Conservation (phyloP, 2,797 vertebrate genomes). For the Crocodylus rhombifer region DNA sequence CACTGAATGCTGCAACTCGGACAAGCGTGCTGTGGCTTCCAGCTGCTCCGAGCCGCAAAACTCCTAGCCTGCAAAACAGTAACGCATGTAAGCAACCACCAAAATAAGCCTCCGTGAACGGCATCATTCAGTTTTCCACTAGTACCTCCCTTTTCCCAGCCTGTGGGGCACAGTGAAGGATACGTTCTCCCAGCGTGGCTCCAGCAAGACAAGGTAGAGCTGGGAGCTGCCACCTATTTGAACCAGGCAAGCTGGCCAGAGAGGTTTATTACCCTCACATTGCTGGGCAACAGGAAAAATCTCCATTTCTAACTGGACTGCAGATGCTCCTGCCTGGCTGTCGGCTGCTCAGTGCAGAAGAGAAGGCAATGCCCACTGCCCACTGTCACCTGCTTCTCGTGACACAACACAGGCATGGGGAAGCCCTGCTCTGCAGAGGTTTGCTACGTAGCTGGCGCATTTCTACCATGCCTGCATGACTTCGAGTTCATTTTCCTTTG, state of each 20-base stretch:
- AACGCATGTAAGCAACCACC: background rate
- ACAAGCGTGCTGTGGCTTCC: background rate
- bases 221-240: background rate
- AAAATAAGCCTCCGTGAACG: background rate
- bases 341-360: background rate
- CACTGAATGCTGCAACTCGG: background rate
- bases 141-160: background rate
- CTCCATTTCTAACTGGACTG: background rate
- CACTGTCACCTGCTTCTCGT: background rate
- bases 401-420: background rate
- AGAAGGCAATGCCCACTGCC: background rate
- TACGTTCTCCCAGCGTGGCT: background rate
- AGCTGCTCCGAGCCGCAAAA: background rate
- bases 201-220: background rate
- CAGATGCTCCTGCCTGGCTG: background rate
- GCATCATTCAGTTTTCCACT: background rate
- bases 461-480: rapidly evolving
- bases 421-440: background rate
- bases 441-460: rapidly evolving
- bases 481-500: background rate
- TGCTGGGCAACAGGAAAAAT: background rate
- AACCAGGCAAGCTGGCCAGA: background rate
- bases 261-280: background rate
- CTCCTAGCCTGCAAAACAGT: background rate
- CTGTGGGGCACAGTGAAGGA: too few species aligned